Conservation (phyloP, 2,888 invertebrate genomes). For the Troides aeacus region DNA sequence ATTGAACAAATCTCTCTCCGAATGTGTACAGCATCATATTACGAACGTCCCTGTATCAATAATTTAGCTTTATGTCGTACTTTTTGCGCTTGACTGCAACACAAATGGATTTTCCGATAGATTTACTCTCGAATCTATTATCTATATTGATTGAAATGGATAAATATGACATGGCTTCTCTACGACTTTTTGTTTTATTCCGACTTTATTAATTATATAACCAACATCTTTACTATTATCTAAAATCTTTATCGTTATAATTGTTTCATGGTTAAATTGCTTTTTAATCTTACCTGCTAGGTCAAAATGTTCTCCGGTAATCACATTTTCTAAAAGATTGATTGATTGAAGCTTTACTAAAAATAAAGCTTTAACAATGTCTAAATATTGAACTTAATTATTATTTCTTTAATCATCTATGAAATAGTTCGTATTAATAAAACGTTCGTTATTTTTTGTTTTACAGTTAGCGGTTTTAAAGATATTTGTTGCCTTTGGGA, state of each 20-base stretch:
- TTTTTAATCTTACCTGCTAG: not conserved
- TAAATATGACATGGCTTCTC: slow-evolving; percentile 8
- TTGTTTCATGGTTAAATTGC: not conserved
- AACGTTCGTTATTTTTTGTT: too few species aligned
- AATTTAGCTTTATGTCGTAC: slow-evolving; percentile 71
- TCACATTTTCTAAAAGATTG: not conserved
- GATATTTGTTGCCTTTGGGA: not conserved
- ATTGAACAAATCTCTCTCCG: not conserved
- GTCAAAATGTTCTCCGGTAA: not conserved
- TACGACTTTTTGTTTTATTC: not conserved
- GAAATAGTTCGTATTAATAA: too few species aligned
- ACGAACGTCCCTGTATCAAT: slow-evolving; percentile 54
- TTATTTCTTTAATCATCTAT: too few species aligned
- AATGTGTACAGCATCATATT: slow-evolving; percentile 38
- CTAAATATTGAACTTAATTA: too few species aligned
- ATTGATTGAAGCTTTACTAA: too few species aligned
- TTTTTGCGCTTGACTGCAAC: slow-evolving; percentile 66
- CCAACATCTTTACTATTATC: not conserved
- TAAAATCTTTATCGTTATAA: not conserved
- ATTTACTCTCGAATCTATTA: slow-evolving; percentile 48
- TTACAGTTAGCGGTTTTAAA: too few species aligned
- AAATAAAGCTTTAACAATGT: too few species aligned
- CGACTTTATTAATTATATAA: not conserved
- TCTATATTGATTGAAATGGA: slow-evolving; percentile 23
- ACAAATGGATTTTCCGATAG: slow-evolving; percentile 73